A percentile compares a stretch with the other conserved stretches of the same genome.
These are phyloP conservation scores for Netelia melanura DNA, from an alignment of 2,888 invertebrate genomes.

Conservation along the genomic window DNA sequence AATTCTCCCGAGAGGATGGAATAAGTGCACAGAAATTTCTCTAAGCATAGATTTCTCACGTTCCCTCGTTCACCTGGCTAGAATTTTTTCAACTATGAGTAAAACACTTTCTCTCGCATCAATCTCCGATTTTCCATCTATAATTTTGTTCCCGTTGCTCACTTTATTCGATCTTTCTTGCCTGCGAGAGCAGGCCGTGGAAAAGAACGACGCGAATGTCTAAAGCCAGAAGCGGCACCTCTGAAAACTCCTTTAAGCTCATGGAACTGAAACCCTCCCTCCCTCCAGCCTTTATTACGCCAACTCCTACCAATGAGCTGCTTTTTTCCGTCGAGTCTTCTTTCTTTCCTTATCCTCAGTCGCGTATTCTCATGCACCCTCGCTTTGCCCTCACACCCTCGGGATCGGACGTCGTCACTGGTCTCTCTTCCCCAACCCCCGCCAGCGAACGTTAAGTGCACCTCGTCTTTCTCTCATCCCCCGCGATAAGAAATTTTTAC, in stretches of 20 bases:
- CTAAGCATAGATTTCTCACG: slow-evolving; percentile 3
- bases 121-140: slow-evolving; percentile 58
- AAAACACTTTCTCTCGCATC: neutral
- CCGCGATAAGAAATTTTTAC: slow-evolving; percentile 74
- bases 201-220: slow-evolving; percentile 76
- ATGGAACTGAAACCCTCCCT: slow-evolving; percentile 20
- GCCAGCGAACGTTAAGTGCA: slow-evolving; percentile 76
- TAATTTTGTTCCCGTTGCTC: slow-evolving; percentile 36
- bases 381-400: slow-evolving; percentile 29
- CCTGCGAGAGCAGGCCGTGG: slow-evolving; percentile 69
- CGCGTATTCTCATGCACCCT: slow-evolving; percentile 36
- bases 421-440: slow-evolving; percentile 66
- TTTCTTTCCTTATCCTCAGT: slow-evolving; percentile 55
- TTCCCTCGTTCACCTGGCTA: neutral
- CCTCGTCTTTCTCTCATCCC: slow-evolving; percentile 71
- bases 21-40: slow-evolving; percentile 23
- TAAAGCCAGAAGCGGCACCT: slow-evolving; percentile 55
- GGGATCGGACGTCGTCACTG: slow-evolving; percentile 50
- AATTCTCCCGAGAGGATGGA: slow-evolving; percentile 53
- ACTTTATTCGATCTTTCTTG: slow-evolving; percentile 58
- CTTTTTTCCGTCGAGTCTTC: slow-evolving; percentile 31
- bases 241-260: slow-evolving; percentile 39
- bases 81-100: neutral
- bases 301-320: slow-evolving; percentile 46
- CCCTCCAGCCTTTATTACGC: slow-evolving; percentile 48